Percentiles rank a stretch among this genome's conserved stretches.
phyloP scores from a whole-genome alignment of 2,888 invertebrate genomes.

The Ochropacha duplaris region DNA sequence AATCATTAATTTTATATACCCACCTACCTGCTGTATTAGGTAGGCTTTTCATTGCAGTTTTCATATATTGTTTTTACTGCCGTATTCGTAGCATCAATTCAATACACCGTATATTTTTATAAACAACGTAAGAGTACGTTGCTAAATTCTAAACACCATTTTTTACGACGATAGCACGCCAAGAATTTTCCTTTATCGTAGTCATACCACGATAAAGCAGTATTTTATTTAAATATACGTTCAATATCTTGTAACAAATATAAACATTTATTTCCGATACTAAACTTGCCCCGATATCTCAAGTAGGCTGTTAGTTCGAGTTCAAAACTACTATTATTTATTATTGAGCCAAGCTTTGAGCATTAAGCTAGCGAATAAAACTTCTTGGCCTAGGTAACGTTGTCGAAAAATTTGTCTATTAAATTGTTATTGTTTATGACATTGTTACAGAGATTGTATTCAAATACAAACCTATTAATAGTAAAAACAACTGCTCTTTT shows the following conservation, averaged over 20 bases:
- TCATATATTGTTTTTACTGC: background rate
- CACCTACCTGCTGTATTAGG: background rate
- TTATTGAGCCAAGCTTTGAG: too few species aligned
- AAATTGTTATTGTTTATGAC: too few species aligned
- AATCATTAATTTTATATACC: too few species aligned
- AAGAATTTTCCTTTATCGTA: background rate
- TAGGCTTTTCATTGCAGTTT: background rate
- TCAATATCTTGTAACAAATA: background rate
- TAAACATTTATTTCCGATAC: background rate
- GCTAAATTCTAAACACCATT: background rate
- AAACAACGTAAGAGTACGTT: background rate
- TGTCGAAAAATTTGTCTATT: background rate
- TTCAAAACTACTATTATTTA: conserved; percentile 26
- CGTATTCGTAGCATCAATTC: background rate
- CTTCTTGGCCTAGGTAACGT: background rate
- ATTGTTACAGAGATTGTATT: too few species aligned
- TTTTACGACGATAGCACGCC: background rate
- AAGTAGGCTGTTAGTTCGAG: background rate
- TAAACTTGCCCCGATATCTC: background rate
- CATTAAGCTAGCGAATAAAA: conserved; percentile 17
- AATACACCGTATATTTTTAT: background rate
- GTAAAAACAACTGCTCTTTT: too few species aligned
- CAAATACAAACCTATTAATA: too few species aligned
- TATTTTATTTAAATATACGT: background rate
- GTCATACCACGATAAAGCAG: background rate